phyloP scores from a whole-genome alignment of 2,113 vertebrate genomes.

The Paramormyrops kingsleyae region DNA sequence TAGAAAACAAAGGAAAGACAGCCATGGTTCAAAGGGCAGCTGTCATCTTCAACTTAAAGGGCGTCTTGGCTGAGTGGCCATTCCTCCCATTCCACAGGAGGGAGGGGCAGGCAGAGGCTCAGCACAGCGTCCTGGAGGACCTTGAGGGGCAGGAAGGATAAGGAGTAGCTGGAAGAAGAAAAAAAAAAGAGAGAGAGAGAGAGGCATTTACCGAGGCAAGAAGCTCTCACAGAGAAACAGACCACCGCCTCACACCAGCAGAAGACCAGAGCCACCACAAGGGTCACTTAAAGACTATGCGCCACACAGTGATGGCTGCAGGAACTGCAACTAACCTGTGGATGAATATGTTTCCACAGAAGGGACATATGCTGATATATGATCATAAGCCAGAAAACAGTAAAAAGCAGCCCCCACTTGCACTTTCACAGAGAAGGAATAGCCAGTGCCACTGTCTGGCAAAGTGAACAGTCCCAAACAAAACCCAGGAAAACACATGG shows the following conservation, averaged over 20 bases:
- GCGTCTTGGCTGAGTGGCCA: constrained; percentile 26
- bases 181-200: neutral
- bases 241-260: neutral
- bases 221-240: neutral
- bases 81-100: constrained; percentile 8
- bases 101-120: constrained; percentile 35
- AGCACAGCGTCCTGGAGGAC: constrained; percentile 22
- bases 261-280: neutral
- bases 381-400: neutral
- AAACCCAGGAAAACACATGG: constrained; percentile 23
- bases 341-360: neutral
- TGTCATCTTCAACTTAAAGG: constrained; percentile 22
- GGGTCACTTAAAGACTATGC: neutral
- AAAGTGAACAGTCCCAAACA: constrained; percentile 13
- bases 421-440: neutral
- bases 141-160: constrained; percentile 37
- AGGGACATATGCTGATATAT: neutral
- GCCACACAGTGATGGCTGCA: neutral
- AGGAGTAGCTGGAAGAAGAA: constrained; percentile 35
- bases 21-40: neutral
- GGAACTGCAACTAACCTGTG: neutral
- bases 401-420: neutral
- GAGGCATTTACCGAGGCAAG: neutral
- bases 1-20: constrained; percentile 1
- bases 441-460: constrained; percentile 24